These are phyloP conservation scores for Passer domesticus DNA, from an alignment of 2,113 vertebrate genomes.

Conservation along the genomic window DNA sequence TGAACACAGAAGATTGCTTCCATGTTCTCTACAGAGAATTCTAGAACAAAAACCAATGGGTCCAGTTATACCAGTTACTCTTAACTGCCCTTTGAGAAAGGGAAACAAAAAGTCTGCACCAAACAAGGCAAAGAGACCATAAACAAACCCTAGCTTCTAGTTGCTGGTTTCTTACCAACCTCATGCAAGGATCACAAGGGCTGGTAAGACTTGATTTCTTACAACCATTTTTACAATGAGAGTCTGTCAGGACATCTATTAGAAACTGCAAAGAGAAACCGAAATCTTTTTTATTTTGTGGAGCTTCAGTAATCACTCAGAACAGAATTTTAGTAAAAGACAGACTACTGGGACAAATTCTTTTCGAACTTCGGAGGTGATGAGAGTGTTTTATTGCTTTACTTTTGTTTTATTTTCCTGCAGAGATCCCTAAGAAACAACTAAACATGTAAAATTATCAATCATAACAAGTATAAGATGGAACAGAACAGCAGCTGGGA, in stretches of 20 bases:
- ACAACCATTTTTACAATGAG: background rate
- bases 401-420: background rate
- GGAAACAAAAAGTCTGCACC: background rate
- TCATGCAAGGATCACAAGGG: background rate
- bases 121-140: slow-evolving; percentile 51
- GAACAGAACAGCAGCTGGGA: background rate
- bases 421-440: background rate
- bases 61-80: slow-evolving; percentile 45
- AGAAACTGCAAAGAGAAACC: background rate
- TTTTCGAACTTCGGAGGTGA: background rate
- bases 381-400: background rate
- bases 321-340: background rate
- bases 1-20: slow-evolving; percentile 49
- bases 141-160: background rate
- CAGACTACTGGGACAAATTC: background rate
- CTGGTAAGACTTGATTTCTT: background rate
- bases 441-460: background rate
- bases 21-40: slow-evolving; percentile 6
- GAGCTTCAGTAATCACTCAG: background rate
- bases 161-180: background rate
- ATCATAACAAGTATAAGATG: background rate
- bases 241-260: background rate
- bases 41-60: slow-evolving; percentile 41
- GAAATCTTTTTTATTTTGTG: background rate
- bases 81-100: slow-evolving; percentile 23